Evolutionary conservation across 2,113 vertebrate species (phyloP).

Genomic region (Pedetes capensis): DNA sequence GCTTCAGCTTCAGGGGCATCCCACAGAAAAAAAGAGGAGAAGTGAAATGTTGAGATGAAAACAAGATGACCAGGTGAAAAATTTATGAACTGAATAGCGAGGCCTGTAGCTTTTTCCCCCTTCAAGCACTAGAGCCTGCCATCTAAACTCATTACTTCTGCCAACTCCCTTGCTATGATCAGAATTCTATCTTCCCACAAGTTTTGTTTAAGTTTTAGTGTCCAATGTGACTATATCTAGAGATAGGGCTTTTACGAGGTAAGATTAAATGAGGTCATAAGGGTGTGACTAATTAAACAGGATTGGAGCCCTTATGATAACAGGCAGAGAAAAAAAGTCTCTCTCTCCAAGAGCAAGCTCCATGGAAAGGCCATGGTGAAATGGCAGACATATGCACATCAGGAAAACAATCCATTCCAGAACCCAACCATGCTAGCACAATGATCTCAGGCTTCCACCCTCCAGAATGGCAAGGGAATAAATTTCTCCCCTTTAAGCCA

Average conservation of each 20-base stretch:
- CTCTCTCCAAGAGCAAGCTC: not conserved
- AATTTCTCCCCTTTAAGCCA: not conserved
- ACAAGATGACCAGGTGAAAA: not conserved
- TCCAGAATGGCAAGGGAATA: not conserved
- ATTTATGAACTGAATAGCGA: not conserved
- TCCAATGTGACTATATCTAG: not conserved
- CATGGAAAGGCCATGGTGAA: not conserved
- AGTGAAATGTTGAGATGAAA: not conserved
- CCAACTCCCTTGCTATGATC: not conserved
- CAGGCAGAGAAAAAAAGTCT: not conserved
- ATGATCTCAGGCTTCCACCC: not conserved
- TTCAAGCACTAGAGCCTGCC: not conserved
- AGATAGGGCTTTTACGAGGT: not conserved
- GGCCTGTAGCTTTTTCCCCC: not conserved
- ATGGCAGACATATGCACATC: not conserved
- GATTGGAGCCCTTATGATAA: not conserved
- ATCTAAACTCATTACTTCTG: not conserved
- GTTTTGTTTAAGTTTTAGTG: not conserved
- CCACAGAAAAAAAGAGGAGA: not conserved
- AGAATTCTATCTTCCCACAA: not conserved
- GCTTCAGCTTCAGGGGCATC: not conserved
- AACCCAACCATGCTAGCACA: not conserved
- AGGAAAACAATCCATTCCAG: not conserved
- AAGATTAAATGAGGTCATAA: not conserved
- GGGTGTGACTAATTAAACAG: not conserved